Base-by-base conservation (phyloP, 2,113 vertebrate genomes). In the Theristicus caerulescens region DNA sequence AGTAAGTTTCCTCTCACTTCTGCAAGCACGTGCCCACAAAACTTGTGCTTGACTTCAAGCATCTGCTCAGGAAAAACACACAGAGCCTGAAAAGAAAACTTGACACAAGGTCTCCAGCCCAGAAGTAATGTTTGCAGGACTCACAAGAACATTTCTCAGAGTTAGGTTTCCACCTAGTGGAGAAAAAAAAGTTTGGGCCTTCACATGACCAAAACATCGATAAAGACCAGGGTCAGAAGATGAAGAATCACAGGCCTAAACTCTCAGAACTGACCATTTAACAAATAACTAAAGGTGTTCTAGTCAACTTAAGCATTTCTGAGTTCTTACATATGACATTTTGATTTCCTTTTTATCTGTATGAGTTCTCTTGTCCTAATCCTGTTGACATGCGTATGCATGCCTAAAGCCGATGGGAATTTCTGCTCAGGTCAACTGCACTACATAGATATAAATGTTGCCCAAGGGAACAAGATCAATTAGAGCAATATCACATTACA, bases 91-190 rank as follows among this genome's bases (percentile, higher is more conserved):
- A 52, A 71, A 79, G 47, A 82, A 91, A 74, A 55, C 5, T 3
- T 36, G 9, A 6, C 20, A 11, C 3, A 18, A 34, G 17, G 5
- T 70, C 36, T 73, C 16, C 36, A 29, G 6, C 19, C 47, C 14
- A 29, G 32, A 59, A 40, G 11, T 7, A 54, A 2, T 14, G 6
- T 14, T 72, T 85, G 11, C 46, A 61, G 47, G 49, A 24, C 22
- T 38, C 22, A 4, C 4, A n/a, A 21, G 42, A 65, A 27, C 42
- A 29, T 90, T 94, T 87, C 20, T 34, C 29, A 83, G 71, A 26
- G 36, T 40, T 58, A 88, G 76, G 62, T 64, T 80, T 81, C 94
- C 94, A 94, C 58, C 96, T 95, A 96, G 85, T 71, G 96, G 96
- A 90, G 6, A 58, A 72, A 90, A 91, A 18, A 36, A n/a, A 58